Percentiles rank a stretch among this genome's conserved stretches.
Conservation (phyloP, 1,140 invertebrate species). For the Apocrypta bakeri region DNA sequence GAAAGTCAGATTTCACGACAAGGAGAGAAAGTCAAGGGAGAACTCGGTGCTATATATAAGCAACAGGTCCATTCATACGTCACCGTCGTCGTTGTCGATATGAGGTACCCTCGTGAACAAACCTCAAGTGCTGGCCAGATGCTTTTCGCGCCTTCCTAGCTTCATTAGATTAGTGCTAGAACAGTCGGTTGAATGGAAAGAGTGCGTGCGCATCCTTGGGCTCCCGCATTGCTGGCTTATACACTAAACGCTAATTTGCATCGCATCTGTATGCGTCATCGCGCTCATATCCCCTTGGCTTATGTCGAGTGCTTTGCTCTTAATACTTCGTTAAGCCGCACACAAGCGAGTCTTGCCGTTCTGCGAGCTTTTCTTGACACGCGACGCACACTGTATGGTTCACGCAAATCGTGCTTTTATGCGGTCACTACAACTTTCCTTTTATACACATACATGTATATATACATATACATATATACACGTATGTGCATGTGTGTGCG, state of each 20-base stretch:
- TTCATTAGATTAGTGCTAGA: not conserved
- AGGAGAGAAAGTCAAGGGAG: not conserved
- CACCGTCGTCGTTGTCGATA: not conserved
- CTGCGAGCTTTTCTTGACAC: not conserved
- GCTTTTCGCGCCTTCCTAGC: not conserved
- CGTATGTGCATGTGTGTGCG: not conserved
- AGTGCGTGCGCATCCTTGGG: not conserved
- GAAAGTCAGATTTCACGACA: not conserved
- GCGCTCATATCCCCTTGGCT: constrained; percentile 64
- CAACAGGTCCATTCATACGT: constrained; percentile 7
- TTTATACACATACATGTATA: too few relatives aligned
- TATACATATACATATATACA: too few relatives aligned
- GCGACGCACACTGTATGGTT: not conserved
- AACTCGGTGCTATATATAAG: not conserved
- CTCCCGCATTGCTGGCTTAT: constrained; percentile 60
- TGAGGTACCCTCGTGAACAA: not conserved
- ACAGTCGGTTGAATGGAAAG: not conserved
- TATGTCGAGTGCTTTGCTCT: constrained; percentile 67
- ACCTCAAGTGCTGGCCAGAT: not conserved
- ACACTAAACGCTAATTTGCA: constrained; percentile 70
- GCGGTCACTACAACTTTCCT: too few relatives aligned
- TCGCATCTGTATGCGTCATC: constrained; percentile 70
- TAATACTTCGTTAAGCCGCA: constrained; percentile 69
- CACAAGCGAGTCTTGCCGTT: not conserved
- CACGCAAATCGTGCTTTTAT: not conserved